Base-by-base conservation (phyloP, 2,888 invertebrate genomes). In the Chelonus formosanus region DNA sequence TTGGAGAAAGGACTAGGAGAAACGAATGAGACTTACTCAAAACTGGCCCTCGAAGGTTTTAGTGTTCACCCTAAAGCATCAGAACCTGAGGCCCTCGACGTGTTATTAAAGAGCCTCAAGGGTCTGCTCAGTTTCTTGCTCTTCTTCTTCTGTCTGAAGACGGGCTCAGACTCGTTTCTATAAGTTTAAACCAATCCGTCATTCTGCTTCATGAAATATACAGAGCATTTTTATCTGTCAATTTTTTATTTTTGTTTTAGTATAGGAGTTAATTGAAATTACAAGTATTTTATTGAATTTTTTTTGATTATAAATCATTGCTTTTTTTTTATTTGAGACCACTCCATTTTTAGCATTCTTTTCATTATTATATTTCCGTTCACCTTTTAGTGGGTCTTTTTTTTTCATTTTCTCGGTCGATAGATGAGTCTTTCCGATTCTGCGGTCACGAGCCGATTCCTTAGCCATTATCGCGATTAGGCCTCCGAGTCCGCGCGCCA, bases 381-480 rank as follows among this genome's bases (percentile, higher is more conserved):
- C 63, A 67, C 67, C 65, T 60, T 60, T 59, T 32, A 44, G 56
- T 52, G 10, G 40, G 36, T 60, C 57, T 60, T 52, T 67, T 59
- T 66, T 34, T 64, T 34, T 56, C 62, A 70, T 66, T 63, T 56
- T 62, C 40, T 20, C 31, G 45, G 56, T 69, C 61, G 71, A 67
- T 70, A 70, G 74, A 56, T 74, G 74, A 73, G 73, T 78, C 80
- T 79, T 80, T 77, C 77, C 80, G 78, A 76, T 81, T 81, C 80
- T 80, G 78, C 78, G 80, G 80, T 82, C 82, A 82, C 82, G 81
- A 81, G 76, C 75, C 76, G 77, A 81, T 77, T 80, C 76, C 75
- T 71, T 71, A 52, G 66, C 78, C 78, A 82, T 82, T 82, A 82
- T 80, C 80, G 80, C 82, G 83, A 83, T 83, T 82, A 82, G 79